Conservation (phyloP, 2,888 invertebrate species). For the Phengaris alcon region DNA sequence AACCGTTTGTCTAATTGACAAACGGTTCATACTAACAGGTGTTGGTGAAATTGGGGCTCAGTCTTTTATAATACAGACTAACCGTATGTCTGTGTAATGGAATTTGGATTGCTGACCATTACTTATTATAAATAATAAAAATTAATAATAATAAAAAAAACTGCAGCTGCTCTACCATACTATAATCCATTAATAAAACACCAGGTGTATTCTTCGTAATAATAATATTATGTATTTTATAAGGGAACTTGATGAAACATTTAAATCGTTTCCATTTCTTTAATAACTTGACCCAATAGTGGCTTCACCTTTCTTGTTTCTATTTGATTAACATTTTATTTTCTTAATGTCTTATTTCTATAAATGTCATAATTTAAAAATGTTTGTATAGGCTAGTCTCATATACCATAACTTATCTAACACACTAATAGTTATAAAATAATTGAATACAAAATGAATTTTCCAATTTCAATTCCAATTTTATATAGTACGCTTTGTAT, state of each 20-base stretch:
- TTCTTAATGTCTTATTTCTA: neutral
- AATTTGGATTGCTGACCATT: neutral
- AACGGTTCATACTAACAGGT: no score
- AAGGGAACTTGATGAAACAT: slow-evolving; percentile 11
- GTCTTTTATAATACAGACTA: neutral
- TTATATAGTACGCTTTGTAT: no score
- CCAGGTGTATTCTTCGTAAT: neutral
- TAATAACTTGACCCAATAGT: neutral
- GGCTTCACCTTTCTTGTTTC: neutral
- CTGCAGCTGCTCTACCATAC: neutral
- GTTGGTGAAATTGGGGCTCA: no score
- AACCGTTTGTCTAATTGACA: no score
- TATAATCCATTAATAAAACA: neutral
- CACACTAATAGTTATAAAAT: no score
- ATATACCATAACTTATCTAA: no score
- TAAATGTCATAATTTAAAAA: no score
- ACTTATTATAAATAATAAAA: neutral
- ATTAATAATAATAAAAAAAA: neutral
- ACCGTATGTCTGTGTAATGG: neutral
- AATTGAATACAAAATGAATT: no score
- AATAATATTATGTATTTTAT: neutral
- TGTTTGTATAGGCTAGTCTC: no score
- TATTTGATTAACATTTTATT: neutral
- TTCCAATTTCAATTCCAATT: no score
- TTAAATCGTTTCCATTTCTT: slow-evolving; percentile 19